phyloP scores from a whole-genome alignment of 2,888 invertebrate species.

The Callimorpha dominula region DNA sequence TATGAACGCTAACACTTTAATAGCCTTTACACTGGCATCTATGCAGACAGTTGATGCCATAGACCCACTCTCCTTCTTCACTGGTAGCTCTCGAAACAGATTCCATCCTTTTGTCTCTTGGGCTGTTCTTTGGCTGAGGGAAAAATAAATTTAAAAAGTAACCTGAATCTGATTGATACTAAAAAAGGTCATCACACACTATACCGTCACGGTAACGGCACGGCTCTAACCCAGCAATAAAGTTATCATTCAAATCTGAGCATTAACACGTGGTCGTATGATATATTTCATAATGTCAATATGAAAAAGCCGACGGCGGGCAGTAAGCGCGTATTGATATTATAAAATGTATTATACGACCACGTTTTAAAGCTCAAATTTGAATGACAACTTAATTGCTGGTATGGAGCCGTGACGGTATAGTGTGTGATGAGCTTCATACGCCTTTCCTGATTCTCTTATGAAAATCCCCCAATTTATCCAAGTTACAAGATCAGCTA shows the following conservation, averaged over 20 bases:
- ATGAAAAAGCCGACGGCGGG: too few species aligned
- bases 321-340: too few species aligned
- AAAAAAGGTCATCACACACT: too few species aligned
- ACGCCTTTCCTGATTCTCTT: not conserved
- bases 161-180: not conserved
- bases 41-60: conserved; percentile 88
- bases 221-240: too few species aligned
- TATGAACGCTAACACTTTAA: conserved; percentile 90
- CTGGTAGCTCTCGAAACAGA: conserved; percentile 91
- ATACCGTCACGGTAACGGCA: too few species aligned
- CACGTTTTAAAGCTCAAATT: too few species aligned
- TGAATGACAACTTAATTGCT: too few species aligned
- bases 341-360: too few species aligned
- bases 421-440: not conserved
- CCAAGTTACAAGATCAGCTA: not conserved
- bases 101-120: conserved; percentile 91
- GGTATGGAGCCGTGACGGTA: too few species aligned
- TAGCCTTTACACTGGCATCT: conserved; percentile 86
- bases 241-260: too few species aligned
- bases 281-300: too few species aligned
- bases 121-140: conserved; percentile 80
- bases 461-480: not conserved
- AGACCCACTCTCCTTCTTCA: conserved; percentile 89
- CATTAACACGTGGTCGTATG: too few species aligned
- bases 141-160: not conserved